phyloP scores from a whole-genome alignment of 2,888 invertebrate genomes.

The Hipparchia sbordonii region DNA sequence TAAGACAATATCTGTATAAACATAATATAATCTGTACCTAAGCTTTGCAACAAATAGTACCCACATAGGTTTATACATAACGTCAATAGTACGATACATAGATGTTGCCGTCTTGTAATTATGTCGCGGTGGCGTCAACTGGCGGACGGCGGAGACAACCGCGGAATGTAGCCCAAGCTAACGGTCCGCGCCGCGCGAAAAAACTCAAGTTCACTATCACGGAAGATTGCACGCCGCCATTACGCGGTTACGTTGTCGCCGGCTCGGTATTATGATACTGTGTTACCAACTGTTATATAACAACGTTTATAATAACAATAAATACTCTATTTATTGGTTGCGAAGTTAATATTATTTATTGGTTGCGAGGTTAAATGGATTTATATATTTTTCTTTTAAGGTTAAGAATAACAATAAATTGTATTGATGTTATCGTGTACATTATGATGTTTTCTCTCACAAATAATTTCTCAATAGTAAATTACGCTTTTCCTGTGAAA shows the following conservation, averaged over 20 bases:
- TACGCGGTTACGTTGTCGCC: constrained; percentile 77
- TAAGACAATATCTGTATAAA: too few species aligned
- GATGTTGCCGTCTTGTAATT: neutral
- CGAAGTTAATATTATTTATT: neutral
- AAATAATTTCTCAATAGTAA: too few species aligned
- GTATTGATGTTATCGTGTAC: too few species aligned
- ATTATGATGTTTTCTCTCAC: too few species aligned
- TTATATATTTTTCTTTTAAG: too few species aligned
- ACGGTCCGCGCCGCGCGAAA: constrained; percentile 76
- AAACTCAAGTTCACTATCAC: constrained; percentile 82
- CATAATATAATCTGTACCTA: too few species aligned
- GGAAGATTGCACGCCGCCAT: constrained; percentile 78
- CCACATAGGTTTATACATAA: too few species aligned
- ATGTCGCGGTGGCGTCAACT: constrained; percentile 18
- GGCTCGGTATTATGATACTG: constrained; percentile 52
- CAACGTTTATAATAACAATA: constrained; percentile 30
- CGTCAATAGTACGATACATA: neutral
- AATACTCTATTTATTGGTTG: constrained; percentile 6
- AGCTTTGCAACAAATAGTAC: too few species aligned
- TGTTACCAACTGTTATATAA: constrained; percentile 54
- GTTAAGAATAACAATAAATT: too few species aligned
- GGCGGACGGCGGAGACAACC: constrained; percentile 53
- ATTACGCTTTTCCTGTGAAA: too few species aligned
- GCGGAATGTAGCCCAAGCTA: constrained; percentile 80
- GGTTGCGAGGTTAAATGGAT: neutral